phyloP scores from a whole-genome alignment of 2,888 invertebrate species.

The Drosophila meridionalis region DNA sequence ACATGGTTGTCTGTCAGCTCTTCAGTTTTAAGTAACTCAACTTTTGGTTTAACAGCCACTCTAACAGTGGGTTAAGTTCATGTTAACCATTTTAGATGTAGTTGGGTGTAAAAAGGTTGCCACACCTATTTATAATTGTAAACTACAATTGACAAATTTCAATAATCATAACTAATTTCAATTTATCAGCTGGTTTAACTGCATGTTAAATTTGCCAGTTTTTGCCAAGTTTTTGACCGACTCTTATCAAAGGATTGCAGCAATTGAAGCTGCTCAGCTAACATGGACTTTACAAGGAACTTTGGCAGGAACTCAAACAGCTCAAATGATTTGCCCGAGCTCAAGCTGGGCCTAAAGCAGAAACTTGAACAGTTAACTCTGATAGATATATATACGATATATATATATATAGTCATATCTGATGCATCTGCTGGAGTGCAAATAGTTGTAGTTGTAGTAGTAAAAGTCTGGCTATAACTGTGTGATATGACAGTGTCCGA shows the following conservation, averaged over 20 bases:
- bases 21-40: not conserved
- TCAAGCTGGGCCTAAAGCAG: no score
- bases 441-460: constrained; percentile 11
- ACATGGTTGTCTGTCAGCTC: not conserved
- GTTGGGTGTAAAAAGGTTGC: not conserved
- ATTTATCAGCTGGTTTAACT: not conserved
- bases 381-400: constrained; percentile 18
- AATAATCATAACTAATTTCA: not conserved
- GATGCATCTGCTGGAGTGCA: constrained; percentile 28
- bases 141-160: no score
- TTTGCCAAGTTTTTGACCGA: not conserved
- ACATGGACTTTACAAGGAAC: constrained; percentile 6
- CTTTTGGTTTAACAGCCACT: not conserved
- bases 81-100: not conserved
- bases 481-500: constrained; percentile 48
- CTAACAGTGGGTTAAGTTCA: not conserved
- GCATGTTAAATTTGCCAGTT: not conserved
- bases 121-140: no score
- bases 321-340: not conserved
- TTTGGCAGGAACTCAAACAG: not conserved
- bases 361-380: constrained; percentile 13
- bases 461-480: constrained; percentile 18
- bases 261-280: not conserved
- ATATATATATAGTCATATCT: constrained; percentile 10
- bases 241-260: not conserved